Conservation (phyloP, 2,113 vertebrate genomes). For the human region DNA sequence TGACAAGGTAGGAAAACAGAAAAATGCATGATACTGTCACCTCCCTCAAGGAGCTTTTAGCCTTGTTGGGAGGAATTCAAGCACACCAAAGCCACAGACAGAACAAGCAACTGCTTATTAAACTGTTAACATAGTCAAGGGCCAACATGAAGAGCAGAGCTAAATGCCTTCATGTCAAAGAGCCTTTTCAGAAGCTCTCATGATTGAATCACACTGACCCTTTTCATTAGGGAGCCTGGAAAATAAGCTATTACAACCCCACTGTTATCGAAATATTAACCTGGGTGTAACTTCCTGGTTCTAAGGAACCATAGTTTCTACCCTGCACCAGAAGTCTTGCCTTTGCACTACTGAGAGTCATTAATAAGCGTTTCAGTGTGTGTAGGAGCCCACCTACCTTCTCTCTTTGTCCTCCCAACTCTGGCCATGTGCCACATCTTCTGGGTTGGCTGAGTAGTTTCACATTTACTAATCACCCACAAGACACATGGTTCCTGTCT, state of each 20-base stretch:
- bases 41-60: neutral
- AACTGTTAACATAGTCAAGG: neutral
- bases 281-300: constrained; percentile 9
- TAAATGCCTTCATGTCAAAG: neutral
- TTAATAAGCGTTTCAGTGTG: neutral
- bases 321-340: neutral
- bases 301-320: neutral
- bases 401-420: neutral
- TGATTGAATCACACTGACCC: neutral
- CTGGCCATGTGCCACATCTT: neutral
- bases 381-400: neutral
- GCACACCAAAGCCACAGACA: neutral
- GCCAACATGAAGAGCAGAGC: neutral
- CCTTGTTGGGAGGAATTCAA: neutral
- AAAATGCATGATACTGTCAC: neutral
- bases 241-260: neutral
- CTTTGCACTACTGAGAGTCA: neutral
- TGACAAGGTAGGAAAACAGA: neutral
- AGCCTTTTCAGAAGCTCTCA: neutral
- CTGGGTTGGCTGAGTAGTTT: neutral
- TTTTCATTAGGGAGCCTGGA: constrained; percentile 33
- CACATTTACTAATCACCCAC: neutral
- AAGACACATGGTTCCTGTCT: neutral
- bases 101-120: neutral
- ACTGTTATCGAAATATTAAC: constrained; percentile 14